Percentiles rank a stretch among this genome's conserved stretches.
phyloP scores from a whole-genome alignment of 2,113 vertebrate genomes.

The Otolemur garnettii region DNA sequence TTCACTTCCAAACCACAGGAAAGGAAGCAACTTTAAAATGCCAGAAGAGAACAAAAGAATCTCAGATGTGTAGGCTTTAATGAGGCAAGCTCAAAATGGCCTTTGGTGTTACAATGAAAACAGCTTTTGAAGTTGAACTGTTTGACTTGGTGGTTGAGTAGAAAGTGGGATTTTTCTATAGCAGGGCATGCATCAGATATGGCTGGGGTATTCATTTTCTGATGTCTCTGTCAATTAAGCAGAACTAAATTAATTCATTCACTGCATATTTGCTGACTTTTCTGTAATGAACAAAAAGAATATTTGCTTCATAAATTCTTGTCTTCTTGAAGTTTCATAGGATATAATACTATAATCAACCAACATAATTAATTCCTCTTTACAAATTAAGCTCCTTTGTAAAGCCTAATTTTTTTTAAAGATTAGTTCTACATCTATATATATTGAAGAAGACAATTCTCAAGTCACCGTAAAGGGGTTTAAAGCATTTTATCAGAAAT shows the following conservation, averaged over 20 bases:
- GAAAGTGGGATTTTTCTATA: neutral
- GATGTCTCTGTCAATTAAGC: constrained; percentile 35
- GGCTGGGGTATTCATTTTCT: constrained; percentile 7
- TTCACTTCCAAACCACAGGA: constrained; percentile 16
- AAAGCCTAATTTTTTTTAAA: constrained; percentile 37
- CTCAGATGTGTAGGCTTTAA: constrained; percentile 23
- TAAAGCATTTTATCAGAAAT: constrained; percentile 56
- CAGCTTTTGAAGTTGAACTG: constrained; percentile 26
- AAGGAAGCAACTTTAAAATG: constrained; percentile 49
- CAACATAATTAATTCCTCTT: constrained; percentile 32
- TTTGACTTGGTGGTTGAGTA: constrained; percentile 17
- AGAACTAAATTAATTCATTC: constrained; percentile 65
- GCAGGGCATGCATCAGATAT: neutral
- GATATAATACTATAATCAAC: neutral
- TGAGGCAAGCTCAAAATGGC: constrained; percentile 3
- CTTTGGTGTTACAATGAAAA: constrained; percentile 34
- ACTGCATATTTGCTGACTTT: constrained; percentile 23
- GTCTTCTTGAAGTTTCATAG: constrained; percentile 49
- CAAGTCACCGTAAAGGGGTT: constrained; percentile 34
- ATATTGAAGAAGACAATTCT: constrained; percentile 42
- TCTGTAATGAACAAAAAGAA: constrained; percentile 46
- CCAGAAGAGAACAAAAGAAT: neutral
- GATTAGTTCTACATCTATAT: constrained; percentile 30
- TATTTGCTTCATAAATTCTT: constrained; percentile 46
- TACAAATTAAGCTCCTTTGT: constrained; percentile 20